Percentiles rank a stretch among this genome's conserved stretches.
These are phyloP conservation scores for Drosophila teissieri DNA, from an alignment of 1,140 invertebrate genomes.

Conservation along the genomic window DNA sequence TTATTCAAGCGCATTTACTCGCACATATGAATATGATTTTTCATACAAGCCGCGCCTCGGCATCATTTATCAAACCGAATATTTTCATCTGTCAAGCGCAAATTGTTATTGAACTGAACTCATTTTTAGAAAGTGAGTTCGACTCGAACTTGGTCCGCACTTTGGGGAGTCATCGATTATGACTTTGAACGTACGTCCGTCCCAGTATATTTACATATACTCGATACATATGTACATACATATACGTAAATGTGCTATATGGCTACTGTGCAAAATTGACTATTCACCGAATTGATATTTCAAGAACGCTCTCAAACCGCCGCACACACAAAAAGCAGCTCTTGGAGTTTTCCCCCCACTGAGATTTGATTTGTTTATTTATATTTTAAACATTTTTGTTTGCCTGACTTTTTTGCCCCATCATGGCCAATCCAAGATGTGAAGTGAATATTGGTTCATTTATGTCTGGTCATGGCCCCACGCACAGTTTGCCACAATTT, in stretches of 20 bases:
- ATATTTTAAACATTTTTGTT: slow-evolving; percentile 56
- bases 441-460: slow-evolving; percentile 13
- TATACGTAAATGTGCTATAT: background rate
- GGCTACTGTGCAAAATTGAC: slow-evolving; percentile 73
- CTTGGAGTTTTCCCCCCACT: slow-evolving; percentile 16
- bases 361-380: slow-evolving; percentile 74
- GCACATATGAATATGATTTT: slow-evolving; percentile 27
- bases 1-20: slow-evolving; percentile 19
- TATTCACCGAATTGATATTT: slow-evolving; percentile 69
- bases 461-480: slow-evolving; percentile 67
- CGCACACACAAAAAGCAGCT: slow-evolving; percentile 23
- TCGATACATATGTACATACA: background rate
- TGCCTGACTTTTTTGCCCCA: slow-evolving; percentile 65
- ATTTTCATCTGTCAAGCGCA: slow-evolving; percentile 59
- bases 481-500: slow-evolving; percentile 57
- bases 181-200: slow-evolving; percentile 45
- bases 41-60: slow-evolving; percentile 23
- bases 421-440: slow-evolving; percentile 59
- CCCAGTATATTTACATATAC: slow-evolving; percentile 14
- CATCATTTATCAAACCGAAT: slow-evolving; percentile 75
- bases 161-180: slow-evolving; percentile 62
- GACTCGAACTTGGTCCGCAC: slow-evolving; percentile 36
- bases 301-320: slow-evolving; percentile 64
- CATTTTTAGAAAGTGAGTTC: slow-evolving; percentile 78
- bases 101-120: slow-evolving; percentile 73